Conservation (phyloP, 2,888 invertebrate genomes). For the Pteria penguin region DNA sequence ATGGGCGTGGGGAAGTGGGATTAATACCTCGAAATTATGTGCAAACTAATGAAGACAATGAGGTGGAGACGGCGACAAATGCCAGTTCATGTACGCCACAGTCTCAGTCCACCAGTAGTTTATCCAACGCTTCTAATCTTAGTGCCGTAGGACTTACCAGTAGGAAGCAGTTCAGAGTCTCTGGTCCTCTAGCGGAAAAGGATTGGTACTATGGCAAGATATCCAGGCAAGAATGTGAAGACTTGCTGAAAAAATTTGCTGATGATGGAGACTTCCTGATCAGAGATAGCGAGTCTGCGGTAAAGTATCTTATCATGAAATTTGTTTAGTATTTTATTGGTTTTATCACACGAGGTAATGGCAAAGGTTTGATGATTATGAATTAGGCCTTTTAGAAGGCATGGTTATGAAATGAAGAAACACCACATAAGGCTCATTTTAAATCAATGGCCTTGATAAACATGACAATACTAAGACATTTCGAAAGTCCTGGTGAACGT, state of each 20-base stretch:
- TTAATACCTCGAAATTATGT: slow-evolving; percentile 89
- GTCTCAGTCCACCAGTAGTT: slow-evolving; percentile 77
- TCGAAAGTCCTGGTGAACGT: no score
- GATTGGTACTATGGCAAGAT: slow-evolving; percentile 99
- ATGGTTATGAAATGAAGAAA: no score
- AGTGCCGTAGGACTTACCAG: slow-evolving; percentile 61
- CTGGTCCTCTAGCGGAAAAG: slow-evolving; percentile 78
- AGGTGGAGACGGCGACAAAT: slow-evolving; percentile 64
- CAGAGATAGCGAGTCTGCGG: slow-evolving; percentile 99
- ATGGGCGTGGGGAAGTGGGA: slow-evolving; percentile 94
- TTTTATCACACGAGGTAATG: no score
- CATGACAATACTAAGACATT: no score
- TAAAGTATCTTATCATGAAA: no score
- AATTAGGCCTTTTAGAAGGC: no score
- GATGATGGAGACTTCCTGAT: slow-evolving; percentile 99
- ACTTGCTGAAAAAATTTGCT: slow-evolving; percentile 95
- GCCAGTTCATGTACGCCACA: slow-evolving; percentile 73
- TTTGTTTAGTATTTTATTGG: no score
- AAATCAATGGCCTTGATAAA: no score
- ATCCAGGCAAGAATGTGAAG: slow-evolving; percentile 97
- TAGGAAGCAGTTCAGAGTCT: slow-evolving; percentile 72
- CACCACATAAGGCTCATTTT: no score
- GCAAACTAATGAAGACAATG: slow-evolving; percentile 75
- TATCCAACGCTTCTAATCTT: slow-evolving; percentile 71
- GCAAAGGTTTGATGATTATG: no score